Conservation (phyloP, 2,888 invertebrate species). For the Cosmopolites sordidus region DNA sequence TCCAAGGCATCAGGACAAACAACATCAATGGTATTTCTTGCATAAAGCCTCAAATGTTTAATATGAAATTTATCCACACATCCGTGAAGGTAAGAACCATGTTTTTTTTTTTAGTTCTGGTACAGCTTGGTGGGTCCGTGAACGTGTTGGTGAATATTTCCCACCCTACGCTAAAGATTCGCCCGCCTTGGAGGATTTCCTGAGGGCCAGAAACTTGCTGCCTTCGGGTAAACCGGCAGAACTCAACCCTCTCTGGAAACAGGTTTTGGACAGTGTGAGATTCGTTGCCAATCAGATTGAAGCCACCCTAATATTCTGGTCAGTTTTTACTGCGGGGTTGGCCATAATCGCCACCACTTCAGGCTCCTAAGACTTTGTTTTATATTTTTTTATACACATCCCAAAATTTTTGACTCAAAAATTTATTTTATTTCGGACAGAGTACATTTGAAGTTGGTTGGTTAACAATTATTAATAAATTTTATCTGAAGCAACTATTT, state of each 20-base stretch:
- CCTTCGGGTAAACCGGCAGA: conserved; percentile 44
- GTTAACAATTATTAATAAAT: no score
- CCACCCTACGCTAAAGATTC: conserved; percentile 58
- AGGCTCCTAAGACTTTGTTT: background rate
- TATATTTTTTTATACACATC: no score
- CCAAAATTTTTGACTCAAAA: no score
- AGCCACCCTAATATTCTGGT: conserved; percentile 54
- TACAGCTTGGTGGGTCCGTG: conserved; percentile 56
- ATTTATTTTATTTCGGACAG: no score
- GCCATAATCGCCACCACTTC: conserved; percentile 51
- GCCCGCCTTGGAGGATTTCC: conserved; percentile 55
- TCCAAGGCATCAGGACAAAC: no score
- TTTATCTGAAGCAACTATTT: no score
- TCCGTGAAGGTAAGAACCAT: no score
- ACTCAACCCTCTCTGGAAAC: conserved; percentile 47
- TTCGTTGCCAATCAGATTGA: conserved; percentile 50
- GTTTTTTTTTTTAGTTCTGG: conserved; percentile 39
- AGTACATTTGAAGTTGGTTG: no score
- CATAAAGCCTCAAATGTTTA: no score
- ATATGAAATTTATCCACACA: no score
- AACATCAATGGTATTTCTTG: no score
- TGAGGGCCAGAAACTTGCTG: conserved; percentile 55
- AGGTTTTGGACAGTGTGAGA: conserved; percentile 51
- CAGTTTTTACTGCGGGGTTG: conserved; percentile 55
- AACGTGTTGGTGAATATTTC: conserved; percentile 56